Evolutionary conservation across 2,888 invertebrate species (phyloP).

Genomic region (Volucella inflata): DNA sequence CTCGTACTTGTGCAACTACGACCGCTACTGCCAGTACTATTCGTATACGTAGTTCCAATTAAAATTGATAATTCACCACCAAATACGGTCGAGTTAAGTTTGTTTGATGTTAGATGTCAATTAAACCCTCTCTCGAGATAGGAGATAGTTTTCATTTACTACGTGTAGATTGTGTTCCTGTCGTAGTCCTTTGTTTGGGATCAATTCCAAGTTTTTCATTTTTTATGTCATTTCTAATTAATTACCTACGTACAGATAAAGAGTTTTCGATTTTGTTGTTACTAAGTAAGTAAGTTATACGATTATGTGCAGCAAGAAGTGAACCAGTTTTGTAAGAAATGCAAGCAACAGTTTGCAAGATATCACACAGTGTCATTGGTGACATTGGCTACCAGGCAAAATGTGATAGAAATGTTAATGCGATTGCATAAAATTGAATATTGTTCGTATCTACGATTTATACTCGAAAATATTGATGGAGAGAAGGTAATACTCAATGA

Average conservation of each 20-base stretch:
- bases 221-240: constrained; percentile 11
- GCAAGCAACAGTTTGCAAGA: constrained; percentile 47
- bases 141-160: constrained; percentile 4
- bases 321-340: constrained; percentile 58
- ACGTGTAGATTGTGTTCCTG: too few species aligned
- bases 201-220: not conserved
- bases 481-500: constrained; percentile 33
- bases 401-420: constrained; percentile 49
- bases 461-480: constrained; percentile 30
- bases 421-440: constrained; percentile 47
- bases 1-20: not conserved
- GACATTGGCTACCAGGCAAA: constrained; percentile 4
- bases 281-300: not conserved
- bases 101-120: constrained; percentile 35
- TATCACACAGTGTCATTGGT: constrained; percentile 49
- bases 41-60: constrained; percentile 42
- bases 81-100: constrained; percentile 47
- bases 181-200: constrained; percentile 47
- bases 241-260: not conserved
- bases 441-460: constrained; percentile 24
- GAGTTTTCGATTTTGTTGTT: not conserved
- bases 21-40: too few species aligned
- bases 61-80: constrained; percentile 53
- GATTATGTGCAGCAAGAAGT: constrained; percentile 21
- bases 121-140: constrained; percentile 12